Conservation (phyloP, 2,113 vertebrate genomes). For the Ameiurus melas region DNA sequence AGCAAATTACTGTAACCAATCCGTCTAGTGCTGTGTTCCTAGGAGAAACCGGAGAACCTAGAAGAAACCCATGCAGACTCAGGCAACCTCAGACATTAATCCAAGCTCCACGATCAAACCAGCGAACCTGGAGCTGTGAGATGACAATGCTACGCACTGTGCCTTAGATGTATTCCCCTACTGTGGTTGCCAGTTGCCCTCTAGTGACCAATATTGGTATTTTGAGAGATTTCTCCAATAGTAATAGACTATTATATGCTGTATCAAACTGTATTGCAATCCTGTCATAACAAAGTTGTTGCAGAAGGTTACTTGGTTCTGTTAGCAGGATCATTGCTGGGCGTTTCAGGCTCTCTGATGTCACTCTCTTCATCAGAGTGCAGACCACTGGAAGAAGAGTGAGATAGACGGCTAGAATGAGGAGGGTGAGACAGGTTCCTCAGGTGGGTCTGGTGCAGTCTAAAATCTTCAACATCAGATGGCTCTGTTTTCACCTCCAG, state of each 20-base stretch:
- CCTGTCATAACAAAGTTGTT: neutral
- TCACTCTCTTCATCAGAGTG: conserved; percentile 92
- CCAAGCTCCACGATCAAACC: neutral
- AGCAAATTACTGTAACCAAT: neutral
- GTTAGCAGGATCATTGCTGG: conserved; percentile 79
- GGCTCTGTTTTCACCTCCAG: conserved; percentile 89
- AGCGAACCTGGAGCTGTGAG: neutral
- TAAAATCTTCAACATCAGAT: conserved; percentile 83
- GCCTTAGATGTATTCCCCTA: neutral
- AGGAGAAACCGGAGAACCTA: neutral
- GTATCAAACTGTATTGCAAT: neutral
- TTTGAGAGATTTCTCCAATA: neutral
- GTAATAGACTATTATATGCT: neutral
- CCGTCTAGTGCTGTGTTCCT: neutral
- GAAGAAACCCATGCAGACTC: neutral
- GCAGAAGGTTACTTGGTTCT: conserved; percentile 67
- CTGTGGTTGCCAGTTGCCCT: conserved; percentile 22
- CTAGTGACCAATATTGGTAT: conserved; percentile 19
- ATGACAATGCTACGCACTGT: neutral
- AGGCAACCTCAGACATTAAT: neutral
- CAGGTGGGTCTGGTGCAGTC: conserved; percentile 45
- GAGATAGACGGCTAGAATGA: conserved; percentile 46
- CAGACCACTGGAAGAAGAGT: conserved; percentile 89
- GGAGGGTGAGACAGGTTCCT: neutral
- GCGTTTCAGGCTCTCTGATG: conserved; percentile 80